Evolutionary conservation across 2,888 invertebrate species (phyloP).

Genomic region (Xanthorhoe spadicearia): DNA sequence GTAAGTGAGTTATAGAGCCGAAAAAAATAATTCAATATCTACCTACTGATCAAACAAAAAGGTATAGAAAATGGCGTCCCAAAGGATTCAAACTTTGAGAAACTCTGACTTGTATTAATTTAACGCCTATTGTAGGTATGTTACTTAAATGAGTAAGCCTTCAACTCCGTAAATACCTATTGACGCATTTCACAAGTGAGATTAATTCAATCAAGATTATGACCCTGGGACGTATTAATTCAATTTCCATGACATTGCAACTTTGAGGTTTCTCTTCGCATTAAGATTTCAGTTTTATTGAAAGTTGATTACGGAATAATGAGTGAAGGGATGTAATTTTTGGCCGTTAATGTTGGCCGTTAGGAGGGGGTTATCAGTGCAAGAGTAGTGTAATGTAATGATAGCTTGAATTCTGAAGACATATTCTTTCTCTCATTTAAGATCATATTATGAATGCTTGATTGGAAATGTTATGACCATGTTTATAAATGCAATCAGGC

Average conservation of each 20-base stretch:
- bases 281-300: conserved; percentile 37
- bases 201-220: conserved; percentile 38
- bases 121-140: conserved; percentile 1
- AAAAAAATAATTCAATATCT: no score
- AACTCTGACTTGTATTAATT: not conserved
- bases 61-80: no score
- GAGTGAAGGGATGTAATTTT: conserved; percentile 27
- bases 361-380: not conserved
- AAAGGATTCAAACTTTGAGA: not conserved
- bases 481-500: not conserved
- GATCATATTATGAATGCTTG: not conserved
- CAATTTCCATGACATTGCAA: conserved; percentile 42
- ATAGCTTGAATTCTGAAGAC: not conserved
- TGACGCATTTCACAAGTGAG: conserved; percentile 29
- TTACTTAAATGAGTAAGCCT: not conserved
- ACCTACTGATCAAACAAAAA: no score
- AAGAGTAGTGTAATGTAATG: not conserved
- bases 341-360: not conserved
- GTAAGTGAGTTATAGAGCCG: no score
- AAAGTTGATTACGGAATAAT: conserved; percentile 34
- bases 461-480: not conserved
- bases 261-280: conserved; percentile 32
- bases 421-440: not conserved
- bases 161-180: conserved; percentile 24
- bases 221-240: conserved; percentile 38